Evolutionary conservation across 2,888 invertebrate species (phyloP).

Genomic region (Euclidia mi): DNA sequence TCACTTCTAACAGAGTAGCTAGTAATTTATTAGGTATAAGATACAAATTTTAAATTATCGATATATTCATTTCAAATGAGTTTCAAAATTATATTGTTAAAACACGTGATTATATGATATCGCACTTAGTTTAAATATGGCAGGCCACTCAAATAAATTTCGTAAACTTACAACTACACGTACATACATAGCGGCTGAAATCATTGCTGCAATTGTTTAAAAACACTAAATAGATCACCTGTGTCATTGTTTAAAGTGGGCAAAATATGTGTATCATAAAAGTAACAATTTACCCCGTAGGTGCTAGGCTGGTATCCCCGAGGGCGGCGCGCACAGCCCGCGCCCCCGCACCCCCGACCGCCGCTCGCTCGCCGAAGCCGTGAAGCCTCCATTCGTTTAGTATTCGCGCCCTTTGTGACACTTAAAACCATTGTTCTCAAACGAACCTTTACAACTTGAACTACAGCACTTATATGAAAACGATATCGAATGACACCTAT

Average conservation of each 20-base stretch:
- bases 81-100: too few relatives aligned
- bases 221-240: too few relatives aligned
- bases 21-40: too few relatives aligned
- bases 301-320: slow-evolving; percentile 52
- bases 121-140: too few relatives aligned
- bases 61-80: too few relatives aligned
- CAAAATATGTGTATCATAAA: background rate
- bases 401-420: slow-evolving; percentile 89
- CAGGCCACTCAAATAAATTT: too few relatives aligned
- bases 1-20: too few relatives aligned
- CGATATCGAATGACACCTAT: slow-evolving; percentile 49
- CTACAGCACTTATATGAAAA: slow-evolving; percentile 62
- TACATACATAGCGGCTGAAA: too few relatives aligned
- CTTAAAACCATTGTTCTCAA: slow-evolving; percentile 86
- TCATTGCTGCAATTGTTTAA: too few relatives aligned
- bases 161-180: too few relatives aligned
- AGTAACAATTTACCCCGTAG: slow-evolving; percentile 13
- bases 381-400: slow-evolving; percentile 83
- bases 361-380: slow-evolving; percentile 62
- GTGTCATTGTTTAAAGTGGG: background rate
- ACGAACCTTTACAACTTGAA: slow-evolving; percentile 73
- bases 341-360: slow-evolving; percentile 56
- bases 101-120: too few relatives aligned
- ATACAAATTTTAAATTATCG: too few relatives aligned
- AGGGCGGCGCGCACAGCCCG: slow-evolving; percentile 52